Conservation (phyloP, 37 sponge, comb jelly and placozoan genomes). For the Haliclona indistincta region DNA sequence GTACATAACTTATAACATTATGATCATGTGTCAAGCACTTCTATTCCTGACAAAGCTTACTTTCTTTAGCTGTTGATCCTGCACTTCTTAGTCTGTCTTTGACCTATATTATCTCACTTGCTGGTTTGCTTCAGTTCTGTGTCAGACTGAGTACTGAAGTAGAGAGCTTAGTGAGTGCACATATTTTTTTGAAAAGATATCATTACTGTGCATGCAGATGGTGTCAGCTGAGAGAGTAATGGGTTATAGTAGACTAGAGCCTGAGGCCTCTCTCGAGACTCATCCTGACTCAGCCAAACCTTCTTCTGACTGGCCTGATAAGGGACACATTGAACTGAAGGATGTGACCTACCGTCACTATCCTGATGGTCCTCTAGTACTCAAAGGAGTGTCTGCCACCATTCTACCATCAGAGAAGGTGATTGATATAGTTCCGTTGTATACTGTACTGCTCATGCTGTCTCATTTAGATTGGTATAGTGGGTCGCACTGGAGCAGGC, state of each 20-base stretch:
- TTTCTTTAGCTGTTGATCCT: no score
- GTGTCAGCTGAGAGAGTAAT: slow-evolving; percentile 77
- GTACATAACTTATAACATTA: no score
- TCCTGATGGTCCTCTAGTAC: slow-evolving; percentile 36
- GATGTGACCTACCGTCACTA: slow-evolving; percentile 51
- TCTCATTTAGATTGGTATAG: no score
- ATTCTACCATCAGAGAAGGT: slow-evolving; percentile 74
- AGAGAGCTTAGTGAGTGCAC: no score
- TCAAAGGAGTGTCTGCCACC: slow-evolving; percentile 50
- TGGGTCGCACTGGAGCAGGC: no score
- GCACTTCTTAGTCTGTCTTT: no score
- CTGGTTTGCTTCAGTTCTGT: slow-evolving; percentile 71
- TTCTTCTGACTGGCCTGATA: slow-evolving; percentile 59
- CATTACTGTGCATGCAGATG: no score
- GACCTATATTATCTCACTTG: no score
- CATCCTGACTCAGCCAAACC: slow-evolving; percentile 32
- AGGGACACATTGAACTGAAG: slow-evolving; percentile 43
- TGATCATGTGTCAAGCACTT: slow-evolving; percentile 4
- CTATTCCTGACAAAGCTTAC: no score
- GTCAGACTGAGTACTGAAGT: slow-evolving; percentile 80
- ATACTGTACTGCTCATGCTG: no score
- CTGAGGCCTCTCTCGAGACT: slow-evolving; percentile 55
- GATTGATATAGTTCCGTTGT: no score
- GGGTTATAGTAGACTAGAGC: slow-evolving; percentile 42
- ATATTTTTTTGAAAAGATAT: no score